Evolutionary conservation across 2,113 vertebrate genomes (phyloP).

Genomic region (Syrrhaptes paradoxus): DNA sequence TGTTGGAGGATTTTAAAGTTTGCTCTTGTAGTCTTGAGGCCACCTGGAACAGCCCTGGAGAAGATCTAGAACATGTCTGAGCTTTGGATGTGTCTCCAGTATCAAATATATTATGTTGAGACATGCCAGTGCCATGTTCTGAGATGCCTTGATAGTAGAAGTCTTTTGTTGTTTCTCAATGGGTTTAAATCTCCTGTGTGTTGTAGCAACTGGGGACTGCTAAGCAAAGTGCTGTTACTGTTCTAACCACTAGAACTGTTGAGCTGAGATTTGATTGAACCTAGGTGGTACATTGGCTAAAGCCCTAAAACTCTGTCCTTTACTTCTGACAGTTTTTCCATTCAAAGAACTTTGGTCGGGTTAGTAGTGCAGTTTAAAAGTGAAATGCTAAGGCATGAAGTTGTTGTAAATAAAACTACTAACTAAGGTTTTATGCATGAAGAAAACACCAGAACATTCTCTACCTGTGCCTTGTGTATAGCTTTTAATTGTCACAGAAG

Average conservation of each 20-base stretch:
- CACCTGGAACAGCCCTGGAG: background rate
- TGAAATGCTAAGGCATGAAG: background rate
- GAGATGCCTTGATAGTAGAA: background rate
- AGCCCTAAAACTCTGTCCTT: background rate
- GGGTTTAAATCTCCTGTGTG: background rate
- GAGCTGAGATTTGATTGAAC: background rate
- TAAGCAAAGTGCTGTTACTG: background rate
- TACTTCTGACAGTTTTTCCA: background rate
- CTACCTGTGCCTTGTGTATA: background rate
- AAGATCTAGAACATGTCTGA: background rate
- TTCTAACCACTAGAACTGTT: background rate
- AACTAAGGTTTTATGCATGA: background rate
- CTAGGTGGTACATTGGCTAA: background rate
- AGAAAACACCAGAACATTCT: background rate
- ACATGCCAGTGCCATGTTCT: fast-evolving
- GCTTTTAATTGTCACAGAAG: background rate
- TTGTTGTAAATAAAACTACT: background rate
- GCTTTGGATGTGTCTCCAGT: background rate
- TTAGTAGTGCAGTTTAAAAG: background rate
- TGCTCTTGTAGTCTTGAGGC: background rate
- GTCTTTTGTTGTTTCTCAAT: background rate
- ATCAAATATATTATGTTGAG: background rate
- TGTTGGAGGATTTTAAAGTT: background rate
- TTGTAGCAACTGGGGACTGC: background rate
- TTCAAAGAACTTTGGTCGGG: background rate